These are phyloP conservation scores for Coelopa pilipes DNA, from an alignment of 2,888 invertebrate species.

Conservation along the genomic window DNA sequence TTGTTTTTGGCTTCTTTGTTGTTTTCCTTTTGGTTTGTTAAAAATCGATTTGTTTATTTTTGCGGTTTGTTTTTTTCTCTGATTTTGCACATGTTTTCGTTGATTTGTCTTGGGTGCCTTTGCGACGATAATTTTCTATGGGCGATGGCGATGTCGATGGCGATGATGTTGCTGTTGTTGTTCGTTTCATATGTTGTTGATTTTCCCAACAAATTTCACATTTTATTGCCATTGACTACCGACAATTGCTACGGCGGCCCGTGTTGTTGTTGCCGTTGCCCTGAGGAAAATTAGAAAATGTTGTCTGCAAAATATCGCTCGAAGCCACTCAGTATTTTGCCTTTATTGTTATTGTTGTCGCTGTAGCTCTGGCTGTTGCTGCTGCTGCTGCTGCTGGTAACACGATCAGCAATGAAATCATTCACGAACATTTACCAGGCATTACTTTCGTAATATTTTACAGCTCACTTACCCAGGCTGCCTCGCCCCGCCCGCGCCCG, in stretches of 20 bases:
- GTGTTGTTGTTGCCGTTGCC: background rate
- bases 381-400: too few relatives aligned
- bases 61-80: background rate
- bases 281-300: background rate
- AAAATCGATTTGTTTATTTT: constrained; percentile 10
- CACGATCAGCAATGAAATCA: background rate
- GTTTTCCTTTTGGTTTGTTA: background rate
- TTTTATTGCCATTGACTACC: constrained; percentile 18
- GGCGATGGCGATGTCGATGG: background rate
- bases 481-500: background rate
- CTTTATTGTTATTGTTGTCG: too few relatives aligned
- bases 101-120: too few relatives aligned
- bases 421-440: background rate
- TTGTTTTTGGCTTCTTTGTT: background rate
- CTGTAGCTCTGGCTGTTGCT: too few relatives aligned
- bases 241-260: constrained; percentile 1
- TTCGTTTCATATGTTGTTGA: background rate
- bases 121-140: too few relatives aligned
- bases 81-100: background rate
- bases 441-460: background rate
- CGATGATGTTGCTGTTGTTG: constrained; percentile 16
- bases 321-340: too few relatives aligned
- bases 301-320: background rate
- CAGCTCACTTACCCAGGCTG: background rate
- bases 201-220: constrained; percentile 22